Conservation (phyloP, 2,113 vertebrate genomes). For the Rhadina sibilatrix region DNA sequence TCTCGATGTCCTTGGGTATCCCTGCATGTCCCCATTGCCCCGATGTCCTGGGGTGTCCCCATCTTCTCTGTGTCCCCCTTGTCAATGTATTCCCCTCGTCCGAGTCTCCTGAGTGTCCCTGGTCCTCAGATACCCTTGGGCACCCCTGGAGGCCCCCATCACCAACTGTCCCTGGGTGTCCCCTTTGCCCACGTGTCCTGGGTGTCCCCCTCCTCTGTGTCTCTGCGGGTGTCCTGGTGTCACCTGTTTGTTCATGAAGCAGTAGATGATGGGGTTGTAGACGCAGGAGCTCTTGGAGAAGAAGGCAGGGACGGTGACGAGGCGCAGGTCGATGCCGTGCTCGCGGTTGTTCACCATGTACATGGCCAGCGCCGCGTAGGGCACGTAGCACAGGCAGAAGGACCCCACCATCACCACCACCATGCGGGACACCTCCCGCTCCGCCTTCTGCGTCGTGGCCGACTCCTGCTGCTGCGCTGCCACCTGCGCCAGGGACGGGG, state of each 20-base stretch:
- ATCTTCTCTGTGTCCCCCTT: not conserved
- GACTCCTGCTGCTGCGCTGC: constrained; percentile 85
- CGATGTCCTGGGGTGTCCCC: not conserved
- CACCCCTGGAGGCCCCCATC: not conserved
- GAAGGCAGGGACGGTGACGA: constrained; percentile 81
- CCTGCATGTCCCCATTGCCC: rapidly evolving
- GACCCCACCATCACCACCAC: constrained; percentile 83
- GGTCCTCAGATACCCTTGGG: not conserved
- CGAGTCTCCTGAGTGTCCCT: not conserved
- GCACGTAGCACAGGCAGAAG: constrained; percentile 79
- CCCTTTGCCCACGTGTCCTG: rapidly evolving
- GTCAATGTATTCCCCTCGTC: not conserved
- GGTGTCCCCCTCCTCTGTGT: rapidly evolving
- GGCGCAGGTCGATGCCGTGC: constrained; percentile 74
- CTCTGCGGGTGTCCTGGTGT: rapidly evolving
- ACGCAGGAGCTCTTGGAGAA: constrained; percentile 85
- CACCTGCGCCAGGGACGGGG: constrained; percentile 57
- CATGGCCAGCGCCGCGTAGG: constrained; percentile 76
- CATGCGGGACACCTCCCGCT: constrained; percentile 83
- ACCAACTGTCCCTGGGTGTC: not conserved
- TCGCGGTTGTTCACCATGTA: constrained; percentile 72
- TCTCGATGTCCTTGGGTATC: not conserved
- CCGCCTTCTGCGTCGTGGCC: constrained; percentile 83
- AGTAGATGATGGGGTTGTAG: constrained; percentile 86
- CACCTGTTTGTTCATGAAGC: constrained; percentile 89